phyloP scores from a whole-genome alignment of 2,888 invertebrate species.

The Drosophila pullipes region DNA sequence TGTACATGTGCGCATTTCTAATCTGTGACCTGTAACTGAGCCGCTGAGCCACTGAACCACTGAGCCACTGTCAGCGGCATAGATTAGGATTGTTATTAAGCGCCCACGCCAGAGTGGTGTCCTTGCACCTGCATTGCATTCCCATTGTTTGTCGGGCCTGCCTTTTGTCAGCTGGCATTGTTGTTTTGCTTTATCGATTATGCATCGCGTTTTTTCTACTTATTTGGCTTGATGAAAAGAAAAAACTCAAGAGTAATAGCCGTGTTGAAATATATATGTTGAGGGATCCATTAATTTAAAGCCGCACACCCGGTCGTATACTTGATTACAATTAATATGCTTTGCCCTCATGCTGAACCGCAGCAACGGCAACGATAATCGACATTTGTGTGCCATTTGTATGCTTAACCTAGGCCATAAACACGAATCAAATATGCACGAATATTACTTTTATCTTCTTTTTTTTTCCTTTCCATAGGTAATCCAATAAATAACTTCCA shows the following conservation, averaged over 20 bases:
- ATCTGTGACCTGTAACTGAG: constrained; percentile 24
- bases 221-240: constrained; percentile 35
- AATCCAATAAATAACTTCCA: constrained; percentile 9
- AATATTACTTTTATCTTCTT: background rate
- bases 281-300: constrained; percentile 22
- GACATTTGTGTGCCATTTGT: constrained; percentile 1
- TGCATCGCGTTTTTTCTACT: constrained; percentile 32
- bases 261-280: background rate
- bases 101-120: background rate
- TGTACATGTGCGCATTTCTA: constrained; percentile 9
- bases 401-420: background rate
- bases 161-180: constrained; percentile 22
- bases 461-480: background rate
- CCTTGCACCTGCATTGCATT: constrained; percentile 57
- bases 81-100: constrained; percentile 22
- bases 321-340: constrained; percentile 53
- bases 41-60: background rate
- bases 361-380: constrained; percentile 1
- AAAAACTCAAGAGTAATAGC: constrained; percentile 25
- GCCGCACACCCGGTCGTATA: constrained; percentile 48
- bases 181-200: constrained; percentile 61
- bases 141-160: background rate
- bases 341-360: constrained; percentile 1
- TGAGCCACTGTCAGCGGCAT: constrained; percentile 5
- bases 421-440: constrained; percentile 5